Evolutionary conservation across 1,140 invertebrate species (phyloP).

Genomic region (Pygmarrhopalites habei): DNA sequence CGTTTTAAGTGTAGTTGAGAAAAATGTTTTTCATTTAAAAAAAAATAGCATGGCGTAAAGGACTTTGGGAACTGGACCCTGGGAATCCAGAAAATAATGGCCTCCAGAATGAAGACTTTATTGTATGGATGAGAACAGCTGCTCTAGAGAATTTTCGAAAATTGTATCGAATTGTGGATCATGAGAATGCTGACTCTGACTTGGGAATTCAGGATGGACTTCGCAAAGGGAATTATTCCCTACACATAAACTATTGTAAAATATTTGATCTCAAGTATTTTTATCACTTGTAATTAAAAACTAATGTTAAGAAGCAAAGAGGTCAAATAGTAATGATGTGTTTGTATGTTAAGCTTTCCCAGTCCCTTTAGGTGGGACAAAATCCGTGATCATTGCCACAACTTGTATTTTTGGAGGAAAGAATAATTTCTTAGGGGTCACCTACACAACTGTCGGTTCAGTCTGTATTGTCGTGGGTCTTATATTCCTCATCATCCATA

Average conservation of each 20-base stretch:
- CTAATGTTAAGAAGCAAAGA: too few relatives aligned
- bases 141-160: conserved; percentile 92
- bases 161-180: conserved; percentile 76
- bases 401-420: conserved; percentile 91
- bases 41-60: conserved; percentile 62
- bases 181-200: too few relatives aligned
- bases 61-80: conserved; percentile 67
- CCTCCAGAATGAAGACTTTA: conserved; percentile 91
- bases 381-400: conserved; percentile 89
- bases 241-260: conserved; percentile 70
- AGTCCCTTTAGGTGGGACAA: conserved; percentile 85
- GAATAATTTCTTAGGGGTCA: conserved; percentile 95
- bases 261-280: too few relatives aligned
- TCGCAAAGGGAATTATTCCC: conserved; percentile 61
- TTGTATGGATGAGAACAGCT: conserved; percentile 97
- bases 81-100: conserved; percentile 73
- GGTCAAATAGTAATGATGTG: too few relatives aligned
- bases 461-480: conserved; percentile 85
- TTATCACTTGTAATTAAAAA: too few relatives aligned
- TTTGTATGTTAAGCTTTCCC: not conserved
- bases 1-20: too few relatives aligned
- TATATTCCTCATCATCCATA: conserved; percentile 81
- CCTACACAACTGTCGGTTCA: conserved; percentile 91
- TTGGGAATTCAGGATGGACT: conserved; percentile 45
- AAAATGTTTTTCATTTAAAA: too few relatives aligned